Conservation (phyloP, 2,888 invertebrate genomes). For the Petrolisthes manimaculis region DNA sequence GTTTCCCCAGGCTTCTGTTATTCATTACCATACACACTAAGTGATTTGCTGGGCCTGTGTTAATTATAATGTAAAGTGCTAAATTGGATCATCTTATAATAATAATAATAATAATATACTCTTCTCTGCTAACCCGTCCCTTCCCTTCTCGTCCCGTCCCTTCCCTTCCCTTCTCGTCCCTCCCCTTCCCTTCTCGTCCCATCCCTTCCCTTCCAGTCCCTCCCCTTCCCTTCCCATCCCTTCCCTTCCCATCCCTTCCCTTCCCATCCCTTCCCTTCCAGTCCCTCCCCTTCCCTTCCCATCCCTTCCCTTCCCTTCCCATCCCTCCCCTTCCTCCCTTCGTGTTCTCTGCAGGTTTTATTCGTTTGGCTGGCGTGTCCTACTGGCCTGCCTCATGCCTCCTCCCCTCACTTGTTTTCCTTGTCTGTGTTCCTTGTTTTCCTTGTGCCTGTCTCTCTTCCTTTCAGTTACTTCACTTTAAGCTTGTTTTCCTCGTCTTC, state of each 20-base stretch:
- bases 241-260: background rate
- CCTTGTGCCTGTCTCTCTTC: background rate
- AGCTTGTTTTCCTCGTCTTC: background rate
- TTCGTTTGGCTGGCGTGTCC: background rate
- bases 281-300: no score
- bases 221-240: no score
- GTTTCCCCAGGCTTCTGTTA: no score
- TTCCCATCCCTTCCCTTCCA: background rate
- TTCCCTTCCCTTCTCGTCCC: background rate
- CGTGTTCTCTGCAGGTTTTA: background rate
- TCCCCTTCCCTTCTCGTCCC: slow-evolving; percentile 10
- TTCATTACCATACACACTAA: no score
- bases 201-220: background rate
- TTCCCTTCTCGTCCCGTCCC: no score
- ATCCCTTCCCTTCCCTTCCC: no score
- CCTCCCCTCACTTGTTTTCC: background rate
- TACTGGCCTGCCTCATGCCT: background rate
- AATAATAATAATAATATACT: no score
- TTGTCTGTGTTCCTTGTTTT: background rate
- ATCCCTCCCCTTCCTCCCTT: background rate
- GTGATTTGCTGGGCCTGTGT: no score
- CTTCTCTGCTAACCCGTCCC: no score
- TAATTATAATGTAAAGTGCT: no score
- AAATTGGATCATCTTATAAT: no score
- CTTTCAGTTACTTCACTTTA: background rate